Conservation (phyloP, 2,113 vertebrate genomes). For the Helogale parvula region DNA sequence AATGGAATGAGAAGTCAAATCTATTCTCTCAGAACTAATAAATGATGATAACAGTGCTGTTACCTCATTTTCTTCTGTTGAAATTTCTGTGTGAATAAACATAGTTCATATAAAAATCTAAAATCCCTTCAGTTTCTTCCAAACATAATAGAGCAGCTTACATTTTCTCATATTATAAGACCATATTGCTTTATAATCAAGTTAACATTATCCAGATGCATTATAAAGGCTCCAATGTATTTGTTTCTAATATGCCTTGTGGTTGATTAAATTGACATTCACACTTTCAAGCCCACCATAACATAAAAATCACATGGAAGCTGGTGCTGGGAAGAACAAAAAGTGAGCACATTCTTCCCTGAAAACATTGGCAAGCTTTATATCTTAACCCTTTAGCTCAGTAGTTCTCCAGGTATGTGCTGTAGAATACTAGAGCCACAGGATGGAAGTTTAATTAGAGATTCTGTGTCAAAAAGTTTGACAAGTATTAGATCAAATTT, state of each 20-base stretch:
- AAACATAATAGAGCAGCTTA: not conserved
- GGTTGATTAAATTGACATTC: not conserved
- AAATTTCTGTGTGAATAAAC: constrained; percentile 32
- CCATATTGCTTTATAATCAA: constrained; percentile 39
- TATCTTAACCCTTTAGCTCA: not conserved
- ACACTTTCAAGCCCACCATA: not conserved
- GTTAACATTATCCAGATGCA: not conserved
- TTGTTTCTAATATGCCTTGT: constrained; percentile 1
- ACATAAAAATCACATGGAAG: not conserved
- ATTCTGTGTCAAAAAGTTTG: not conserved
- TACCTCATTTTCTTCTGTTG: not conserved
- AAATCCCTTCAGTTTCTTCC: constrained; percentile 6
- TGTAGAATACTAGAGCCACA: not conserved
- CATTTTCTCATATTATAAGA: constrained; percentile 9
- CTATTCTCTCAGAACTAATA: not conserved
- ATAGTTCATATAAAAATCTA: constrained; percentile 1
- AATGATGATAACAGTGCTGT: not conserved
- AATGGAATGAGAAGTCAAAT: not conserved
- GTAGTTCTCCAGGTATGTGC: not conserved
- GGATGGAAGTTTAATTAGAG: not conserved
- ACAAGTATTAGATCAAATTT: not conserved
- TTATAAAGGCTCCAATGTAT: not conserved
- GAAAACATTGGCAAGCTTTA: not conserved
- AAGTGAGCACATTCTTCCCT: not conserved
- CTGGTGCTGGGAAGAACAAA: not conserved